Percentiles rank a stretch among this genome's conserved stretches.
phyloP scores from a whole-genome alignment of 2,113 vertebrate species.

The Campylomormyrus numenius region DNA sequence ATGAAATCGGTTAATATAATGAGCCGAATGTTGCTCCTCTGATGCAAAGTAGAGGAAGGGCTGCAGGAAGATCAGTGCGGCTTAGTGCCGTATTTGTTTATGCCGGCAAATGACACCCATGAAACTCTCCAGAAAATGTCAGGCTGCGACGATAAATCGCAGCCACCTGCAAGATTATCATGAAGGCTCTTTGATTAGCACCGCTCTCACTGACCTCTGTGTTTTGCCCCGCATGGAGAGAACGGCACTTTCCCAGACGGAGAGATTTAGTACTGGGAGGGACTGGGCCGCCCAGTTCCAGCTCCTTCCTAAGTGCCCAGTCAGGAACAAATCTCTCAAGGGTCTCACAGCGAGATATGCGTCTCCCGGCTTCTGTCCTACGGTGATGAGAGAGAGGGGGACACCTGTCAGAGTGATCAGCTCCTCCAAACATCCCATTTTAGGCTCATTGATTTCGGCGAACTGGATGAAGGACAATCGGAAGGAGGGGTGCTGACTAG shows the following conservation, averaged over 20 bases:
- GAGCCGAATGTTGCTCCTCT: background rate
- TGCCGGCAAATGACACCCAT: background rate
- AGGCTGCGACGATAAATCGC: background rate
- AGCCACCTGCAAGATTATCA: background rate
- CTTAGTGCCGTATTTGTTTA: background rate
- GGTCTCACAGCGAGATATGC: background rate
- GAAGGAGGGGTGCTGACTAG: background rate
- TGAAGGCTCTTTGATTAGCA: background rate
- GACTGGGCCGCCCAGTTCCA: background rate
- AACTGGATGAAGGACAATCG: background rate
- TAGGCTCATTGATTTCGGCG: background rate
- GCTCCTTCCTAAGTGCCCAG: background rate
- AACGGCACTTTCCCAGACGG: background rate
- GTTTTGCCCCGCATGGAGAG: background rate
- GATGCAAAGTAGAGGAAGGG: background rate
- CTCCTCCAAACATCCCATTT: constrained; percentile 10
- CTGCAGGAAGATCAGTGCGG: background rate
- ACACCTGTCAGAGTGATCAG: background rate
- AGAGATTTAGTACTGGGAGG: background rate
- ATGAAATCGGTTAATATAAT: background rate
- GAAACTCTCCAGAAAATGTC: background rate
- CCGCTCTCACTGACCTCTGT: background rate
- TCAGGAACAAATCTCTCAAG: background rate
- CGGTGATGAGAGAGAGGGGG: constrained; percentile 9
- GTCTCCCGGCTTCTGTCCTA: background rate